Evolutionary conservation across 2,797 vertebrate species (phyloP).

Genomic region (Gallinago stenura): DNA sequence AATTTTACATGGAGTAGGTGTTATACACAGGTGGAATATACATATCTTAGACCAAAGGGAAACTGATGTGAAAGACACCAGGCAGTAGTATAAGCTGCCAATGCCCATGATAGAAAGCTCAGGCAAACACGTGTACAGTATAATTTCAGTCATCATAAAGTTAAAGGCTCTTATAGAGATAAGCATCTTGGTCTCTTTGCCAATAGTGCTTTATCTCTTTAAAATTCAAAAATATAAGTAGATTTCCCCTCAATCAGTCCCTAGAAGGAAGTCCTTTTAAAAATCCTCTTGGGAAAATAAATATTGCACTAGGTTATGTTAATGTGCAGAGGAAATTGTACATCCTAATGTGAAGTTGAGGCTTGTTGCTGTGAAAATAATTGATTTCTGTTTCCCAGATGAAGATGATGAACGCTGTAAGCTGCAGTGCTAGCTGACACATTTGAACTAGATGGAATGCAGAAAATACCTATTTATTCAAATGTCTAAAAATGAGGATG

Average conservation of each 20-base stretch:
- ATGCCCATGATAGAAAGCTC: not conserved
- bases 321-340: not conserved
- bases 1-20: not conserved
- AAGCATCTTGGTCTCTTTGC: not conserved
- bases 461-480: not conserved
- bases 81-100: not conserved
- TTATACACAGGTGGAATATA: not conserved
- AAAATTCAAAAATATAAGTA: not conserved
- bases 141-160: not conserved
- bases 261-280: not conserved
- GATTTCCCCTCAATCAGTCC: not conserved
- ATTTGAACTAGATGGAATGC: not conserved
- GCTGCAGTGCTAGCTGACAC: not conserved
- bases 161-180: not conserved
- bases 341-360: not conserved
- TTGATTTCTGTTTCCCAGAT: slow-evolving; percentile 5
- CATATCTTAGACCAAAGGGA: not conserved
- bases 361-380: not conserved
- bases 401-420: not conserved
- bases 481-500: not conserved
- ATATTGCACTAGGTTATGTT: not conserved
- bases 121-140: not conserved
- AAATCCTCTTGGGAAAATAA: not conserved
- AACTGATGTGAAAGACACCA: not conserved
- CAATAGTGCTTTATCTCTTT: not conserved